Evolutionary conservation across 1,140 invertebrate genomes (phyloP).

Genomic region (Pseudomyrmex pallidus): DNA sequence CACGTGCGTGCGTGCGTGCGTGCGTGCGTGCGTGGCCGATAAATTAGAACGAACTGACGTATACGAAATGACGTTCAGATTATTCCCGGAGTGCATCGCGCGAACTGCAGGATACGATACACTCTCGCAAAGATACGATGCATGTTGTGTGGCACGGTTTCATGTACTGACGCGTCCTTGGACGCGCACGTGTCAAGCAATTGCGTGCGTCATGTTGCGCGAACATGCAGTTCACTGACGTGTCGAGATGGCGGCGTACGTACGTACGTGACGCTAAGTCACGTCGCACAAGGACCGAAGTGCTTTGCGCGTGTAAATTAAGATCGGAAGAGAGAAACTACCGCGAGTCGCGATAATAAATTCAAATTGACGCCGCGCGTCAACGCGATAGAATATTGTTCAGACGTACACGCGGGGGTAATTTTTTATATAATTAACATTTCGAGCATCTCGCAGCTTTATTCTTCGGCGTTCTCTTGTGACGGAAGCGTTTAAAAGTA

Average conservation of each 20-base stretch:
- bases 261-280: not conserved
- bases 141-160: too few relatives aligned
- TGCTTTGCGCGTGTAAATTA: not conserved
- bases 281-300: not conserved
- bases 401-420: not conserved
- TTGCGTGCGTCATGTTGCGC: constrained; percentile 4
- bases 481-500: too few relatives aligned
- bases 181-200: constrained; percentile 22
- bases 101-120: too few relatives aligned
- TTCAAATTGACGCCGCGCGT: not conserved
- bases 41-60: constrained; percentile 66
- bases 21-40: constrained; percentile 32
- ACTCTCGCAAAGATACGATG: too few relatives aligned
- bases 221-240: constrained; percentile 16
- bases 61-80: constrained; percentile 68
- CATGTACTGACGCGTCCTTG: not conserved
- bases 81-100: constrained; percentile 53
- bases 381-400: not conserved
- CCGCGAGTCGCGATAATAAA: not conserved
- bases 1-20: constrained; percentile 13
- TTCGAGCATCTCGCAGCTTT: too few relatives aligned
- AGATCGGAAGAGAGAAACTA: not conserved
- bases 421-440: too few relatives aligned
- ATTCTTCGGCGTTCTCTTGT: too few relatives aligned
- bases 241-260: not conserved